Percentiles rank a stretch among this genome's conserved stretches.
Evolutionary conservation across 2,113 vertebrate genomes (phyloP).

Genomic region (Odobenus rosmarus): DNA sequence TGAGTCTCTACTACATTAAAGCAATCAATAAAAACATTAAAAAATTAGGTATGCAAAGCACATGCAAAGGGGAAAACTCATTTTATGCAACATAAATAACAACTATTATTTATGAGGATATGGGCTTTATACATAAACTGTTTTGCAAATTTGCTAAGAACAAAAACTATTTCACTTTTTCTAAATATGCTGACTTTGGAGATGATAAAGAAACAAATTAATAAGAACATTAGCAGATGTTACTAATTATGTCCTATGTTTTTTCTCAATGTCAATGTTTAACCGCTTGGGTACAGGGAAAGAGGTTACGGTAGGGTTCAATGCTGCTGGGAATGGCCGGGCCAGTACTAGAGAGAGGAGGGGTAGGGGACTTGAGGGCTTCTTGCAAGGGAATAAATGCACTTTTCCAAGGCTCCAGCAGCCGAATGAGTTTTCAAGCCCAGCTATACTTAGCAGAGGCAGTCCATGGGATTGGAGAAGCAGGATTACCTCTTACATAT

Average conservation of each 20-base stretch:
- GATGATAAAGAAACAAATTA: neutral
- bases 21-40: neutral
- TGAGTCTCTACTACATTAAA: neutral
- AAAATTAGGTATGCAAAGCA: neutral
- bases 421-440: neutral
- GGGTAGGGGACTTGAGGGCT: neutral
- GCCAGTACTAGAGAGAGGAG: neutral
- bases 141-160: slow-evolving; percentile 12
- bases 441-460: neutral
- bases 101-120: neutral
- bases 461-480: neutral
- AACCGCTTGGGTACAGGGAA: neutral
- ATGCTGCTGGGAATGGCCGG: neutral
- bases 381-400: neutral
- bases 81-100: neutral
- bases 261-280: neutral
- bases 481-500: neutral
- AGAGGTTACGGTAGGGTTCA: neutral
- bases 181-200: neutral
- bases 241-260: neutral
- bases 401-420: neutral
- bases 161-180: slow-evolving; percentile 13
- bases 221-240: neutral
- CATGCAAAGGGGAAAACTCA: neutral
- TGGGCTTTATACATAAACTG: neutral